Percentiles rank a stretch among this genome's conserved stretches.
Conservation (phyloP, 2,797 vertebrate genomes). For the Syndactyla subalaris region DNA sequence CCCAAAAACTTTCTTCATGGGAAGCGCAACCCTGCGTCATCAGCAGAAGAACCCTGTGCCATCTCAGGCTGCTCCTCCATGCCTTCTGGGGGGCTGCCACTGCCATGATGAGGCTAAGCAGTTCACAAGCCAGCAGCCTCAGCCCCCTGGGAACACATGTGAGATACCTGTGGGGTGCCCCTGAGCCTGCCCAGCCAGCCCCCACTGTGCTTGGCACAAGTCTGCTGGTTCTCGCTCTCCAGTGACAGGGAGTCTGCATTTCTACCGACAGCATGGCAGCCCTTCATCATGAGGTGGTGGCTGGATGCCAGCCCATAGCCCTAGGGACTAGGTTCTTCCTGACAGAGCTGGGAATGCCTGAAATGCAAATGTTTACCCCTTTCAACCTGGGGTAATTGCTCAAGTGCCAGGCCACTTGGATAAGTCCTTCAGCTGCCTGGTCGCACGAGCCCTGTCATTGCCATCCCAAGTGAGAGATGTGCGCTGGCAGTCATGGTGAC, state of each 20-base stretch:
- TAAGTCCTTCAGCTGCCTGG: not conserved
- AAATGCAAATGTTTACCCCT: not conserved
- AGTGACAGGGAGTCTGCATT: fast-evolving
- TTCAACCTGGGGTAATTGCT: not conserved
- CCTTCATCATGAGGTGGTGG: not conserved
- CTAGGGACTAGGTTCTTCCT: fast-evolving
- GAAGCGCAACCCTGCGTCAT: not conserved
- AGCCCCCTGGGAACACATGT: not conserved
- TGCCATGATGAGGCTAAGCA: not conserved
- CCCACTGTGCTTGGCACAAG: fast-evolving
- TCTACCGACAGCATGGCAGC: fast-evolving
- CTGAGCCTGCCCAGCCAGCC: not conserved
- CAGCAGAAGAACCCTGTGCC: not conserved
- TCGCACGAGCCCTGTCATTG: not conserved
- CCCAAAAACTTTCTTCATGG: not conserved
- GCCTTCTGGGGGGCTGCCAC: not conserved
- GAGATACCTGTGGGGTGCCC: not conserved
- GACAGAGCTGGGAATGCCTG: not conserved
- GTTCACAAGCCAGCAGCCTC: not conserved
- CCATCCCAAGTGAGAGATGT: not conserved
- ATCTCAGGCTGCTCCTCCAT: fast-evolving
- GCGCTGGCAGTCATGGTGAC: not conserved
- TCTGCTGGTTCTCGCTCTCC: not conserved
- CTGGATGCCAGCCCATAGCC: not conserved
- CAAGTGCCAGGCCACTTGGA: not conserved